Base-by-base conservation (phyloP, 2,113 vertebrate genomes). In the Hippocampus zosterae region DNA sequence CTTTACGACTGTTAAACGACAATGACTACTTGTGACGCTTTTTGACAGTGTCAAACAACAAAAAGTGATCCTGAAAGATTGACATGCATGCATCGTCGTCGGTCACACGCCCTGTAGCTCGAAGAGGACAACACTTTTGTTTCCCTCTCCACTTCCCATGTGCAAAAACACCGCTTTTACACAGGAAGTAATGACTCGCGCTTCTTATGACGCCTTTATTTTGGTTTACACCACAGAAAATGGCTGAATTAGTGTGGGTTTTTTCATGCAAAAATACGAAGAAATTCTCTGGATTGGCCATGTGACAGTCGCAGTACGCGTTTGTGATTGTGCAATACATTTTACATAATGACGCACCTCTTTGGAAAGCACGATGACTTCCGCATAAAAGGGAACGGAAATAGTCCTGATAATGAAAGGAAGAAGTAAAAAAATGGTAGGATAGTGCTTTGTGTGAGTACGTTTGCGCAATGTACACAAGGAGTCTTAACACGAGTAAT, bases 331-430 rank as follows among this genome's bases (percentile, higher is more conserved):
- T 82, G 83, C 77, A 82, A 79, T 29, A 60, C 37, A 48, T 72
- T 85, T 83, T 82, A 65, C 71, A 84, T 75, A 83, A 18, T 44
- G 41, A 81, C 79, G 46, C 66, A 13, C 57, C 60, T 81, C 42
- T 53, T 57, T 75, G 81, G 81, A 81, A 84, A 84, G 78, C 65
- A 82, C 78, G 53, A 83, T 67, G 73, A 87, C 83, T 88, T 88
- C 87, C 84, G 78, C 73, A 79, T 70, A 82, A 80, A 82, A 66
- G 71, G 69, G 73, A 72, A 15, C 13, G 59, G 65, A 84, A 83
- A 75, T 76, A 79, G 76, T 73, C 74, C 65, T 65, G 62, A 16
- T 65, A 25, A 65, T 25, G 41, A 64, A 64, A 42, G 18, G 5
- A 41, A 11, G 62, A 46, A 33, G 27, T 60, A 59, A 59, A 27